Evolutionary conservation across 2,888 invertebrate genomes (phyloP), one percentile per base, ranked within the genome.

Genomic region (Uloborus plumipes): DNA sequence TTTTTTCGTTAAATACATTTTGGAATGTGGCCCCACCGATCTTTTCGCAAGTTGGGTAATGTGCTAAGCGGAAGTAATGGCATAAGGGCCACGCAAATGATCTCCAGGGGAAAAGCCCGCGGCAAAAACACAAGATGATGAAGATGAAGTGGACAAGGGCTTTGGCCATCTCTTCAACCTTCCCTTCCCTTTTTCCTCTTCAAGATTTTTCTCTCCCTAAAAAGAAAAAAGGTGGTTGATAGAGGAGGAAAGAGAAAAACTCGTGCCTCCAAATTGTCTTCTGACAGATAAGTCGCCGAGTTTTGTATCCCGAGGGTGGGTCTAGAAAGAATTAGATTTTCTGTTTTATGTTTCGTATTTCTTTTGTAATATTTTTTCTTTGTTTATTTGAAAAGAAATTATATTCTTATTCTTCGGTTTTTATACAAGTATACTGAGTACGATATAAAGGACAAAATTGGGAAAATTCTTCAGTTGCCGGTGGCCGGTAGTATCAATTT

Each of bases 131-230:
- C 58, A 20, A 67, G 75, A 67, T 67, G 75, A 75, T 75, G 75
- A 74, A 74, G 74, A 74, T 66, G 74, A 75, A 75, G 75, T 75
- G 75, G 75, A 75, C 75, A 75, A 64, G 67, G 39, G 67, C 66
- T 67, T 61, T 50, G 50, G 67, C n/a, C 59, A 31, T 65, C 14
- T 47, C 49, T 65, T 18, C 18, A 16, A 16, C 75, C 18, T 51
- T 7, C 22, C 18, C 55, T 6, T 9, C 51, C 20, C 22, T 31
- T 50, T 14, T 50, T 51, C 26, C 15, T 9, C 22, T 18, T 64
- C n/a, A 15, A n/a, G 47, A 39, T 13, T 65, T 65, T 65, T 47
- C n/a, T 9, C 16, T 47, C 3, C n/a, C 39, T 39, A 9, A 39
- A 39, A 39, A 39, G 39, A 11, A 39, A 39, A 11, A 39, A 39